phyloP scores from a whole-genome alignment of 92 coral and sea anemone species.

The Epizoanthus fatuus region DNA sequence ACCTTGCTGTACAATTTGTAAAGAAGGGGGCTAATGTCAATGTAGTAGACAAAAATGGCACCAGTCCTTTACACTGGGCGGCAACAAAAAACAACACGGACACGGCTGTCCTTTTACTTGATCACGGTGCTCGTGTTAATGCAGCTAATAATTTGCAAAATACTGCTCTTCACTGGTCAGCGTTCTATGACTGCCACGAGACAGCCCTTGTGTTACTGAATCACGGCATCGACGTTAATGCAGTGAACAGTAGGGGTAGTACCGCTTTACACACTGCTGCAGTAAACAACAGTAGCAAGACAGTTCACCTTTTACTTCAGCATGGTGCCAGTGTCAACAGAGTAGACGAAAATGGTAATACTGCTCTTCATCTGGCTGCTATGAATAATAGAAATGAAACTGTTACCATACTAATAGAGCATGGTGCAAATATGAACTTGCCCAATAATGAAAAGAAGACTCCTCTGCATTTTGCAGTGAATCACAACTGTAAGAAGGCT shows the following conservation, averaged over 20 bases:
- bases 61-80: slow-evolving; percentile 8
- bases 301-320: background rate
- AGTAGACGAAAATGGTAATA: slow-evolving; percentile 3
- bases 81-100: background rate
- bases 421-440: slow-evolving; percentile 29
- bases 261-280: slow-evolving; percentile 30
- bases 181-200: slow-evolving; percentile 16
- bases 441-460: background rate
- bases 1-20: background rate
- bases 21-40: background rate
- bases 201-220: slow-evolving; percentile 20
- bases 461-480: slow-evolving; percentile 1
- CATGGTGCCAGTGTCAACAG: background rate
- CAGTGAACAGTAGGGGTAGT: background rate
- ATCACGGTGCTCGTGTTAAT: slow-evolving; percentile 1
- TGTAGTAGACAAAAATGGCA: background rate
- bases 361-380: slow-evolving; percentile 21
- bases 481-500: background rate
- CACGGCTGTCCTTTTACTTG: background rate
- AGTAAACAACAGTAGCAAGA: background rate
- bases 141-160: slow-evolving; percentile 1
- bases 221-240: slow-evolving; percentile 11
- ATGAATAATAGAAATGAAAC: slow-evolving; percentile 1
- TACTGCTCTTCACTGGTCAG: slow-evolving; percentile 41
- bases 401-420: slow-evolving; percentile 5